Evolutionary conservation across 2,797 vertebrate genomes (phyloP).

Genomic region (Muscicapa striata): DNA sequence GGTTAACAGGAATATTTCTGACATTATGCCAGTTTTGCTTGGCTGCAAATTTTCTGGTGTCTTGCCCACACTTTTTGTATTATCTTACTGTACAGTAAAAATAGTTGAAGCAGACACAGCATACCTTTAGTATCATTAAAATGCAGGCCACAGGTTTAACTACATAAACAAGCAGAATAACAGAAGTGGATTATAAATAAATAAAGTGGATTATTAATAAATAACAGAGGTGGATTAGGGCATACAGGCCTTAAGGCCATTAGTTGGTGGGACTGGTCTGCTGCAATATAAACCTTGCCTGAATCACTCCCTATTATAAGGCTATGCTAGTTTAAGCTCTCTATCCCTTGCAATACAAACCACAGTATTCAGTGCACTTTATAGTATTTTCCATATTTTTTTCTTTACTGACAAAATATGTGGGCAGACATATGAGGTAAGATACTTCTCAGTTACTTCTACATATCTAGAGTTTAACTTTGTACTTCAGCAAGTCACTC

Average conservation of each 20-base stretch:
- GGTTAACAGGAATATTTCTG: slow-evolving; percentile 33
- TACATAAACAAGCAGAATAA: slow-evolving; percentile 3
- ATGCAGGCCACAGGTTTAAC: slow-evolving; percentile 12
- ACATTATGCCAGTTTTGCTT: not conserved
- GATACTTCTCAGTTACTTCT: slow-evolving; percentile 30
- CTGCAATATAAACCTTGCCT: not conserved
- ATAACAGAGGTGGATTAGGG: slow-evolving; percentile 13
- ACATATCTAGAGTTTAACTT: not conserved
- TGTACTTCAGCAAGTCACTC: not conserved
- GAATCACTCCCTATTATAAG: not conserved
- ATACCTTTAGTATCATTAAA: slow-evolving; percentile 31
- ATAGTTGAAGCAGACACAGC: slow-evolving; percentile 14
- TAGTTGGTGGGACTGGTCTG: not conserved
- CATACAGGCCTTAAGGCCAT: slow-evolving; percentile 14
- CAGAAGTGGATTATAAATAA: slow-evolving; percentile 11
- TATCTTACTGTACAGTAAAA: slow-evolving; percentile 28
- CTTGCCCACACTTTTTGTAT: slow-evolving; percentile 15
- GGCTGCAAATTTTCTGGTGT: slow-evolving; percentile 32
- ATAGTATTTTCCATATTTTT: slow-evolving; percentile 11
- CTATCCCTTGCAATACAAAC: slow-evolving; percentile 10
- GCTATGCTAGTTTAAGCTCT: slow-evolving; percentile 7
- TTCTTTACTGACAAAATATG: not conserved
- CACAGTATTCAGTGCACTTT: slow-evolving; percentile 11
- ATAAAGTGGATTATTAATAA: not conserved
- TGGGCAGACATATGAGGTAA: slow-evolving; percentile 24